These are phyloP conservation scores for Masnerella sp. DNA, from an alignment of 2,888 invertebrate species.

Conservation along the genomic window DNA sequence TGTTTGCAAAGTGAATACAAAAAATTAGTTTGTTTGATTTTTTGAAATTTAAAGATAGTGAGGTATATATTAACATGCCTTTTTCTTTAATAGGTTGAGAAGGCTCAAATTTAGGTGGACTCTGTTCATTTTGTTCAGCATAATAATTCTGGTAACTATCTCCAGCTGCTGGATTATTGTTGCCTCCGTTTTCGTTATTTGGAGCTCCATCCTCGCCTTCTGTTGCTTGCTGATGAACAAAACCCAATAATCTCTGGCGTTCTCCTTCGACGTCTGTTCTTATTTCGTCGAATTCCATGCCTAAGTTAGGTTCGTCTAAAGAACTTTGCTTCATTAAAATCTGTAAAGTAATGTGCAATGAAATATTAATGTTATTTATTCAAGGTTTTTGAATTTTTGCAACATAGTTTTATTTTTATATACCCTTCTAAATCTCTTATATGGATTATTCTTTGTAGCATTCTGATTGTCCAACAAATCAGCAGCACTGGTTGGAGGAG, in stretches of 20 bases:
- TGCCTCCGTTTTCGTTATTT: conserved; percentile 75
- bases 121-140: conserved; percentile 76
- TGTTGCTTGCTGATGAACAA: conserved; percentile 65
- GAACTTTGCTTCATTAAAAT: conserved; percentile 95
- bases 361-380: no score
- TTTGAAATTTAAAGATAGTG: neutral
- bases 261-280: conserved; percentile 35
- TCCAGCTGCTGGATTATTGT: conserved; percentile 25
- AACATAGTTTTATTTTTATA: conserved; percentile 4
- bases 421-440: conserved; percentile 79
- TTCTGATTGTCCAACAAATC: conserved; percentile 93
- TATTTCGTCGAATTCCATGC: conserved; percentile 70
- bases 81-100: conserved; percentile 76
- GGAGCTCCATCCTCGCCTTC: conserved; percentile 81
- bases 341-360: conserved; percentile 74
- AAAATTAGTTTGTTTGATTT: no score
- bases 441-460: conserved; percentile 82
- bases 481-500: conserved; percentile 94
- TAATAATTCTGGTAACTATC: conserved; percentile 66
- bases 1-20: no score
- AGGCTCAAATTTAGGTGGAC: conserved; percentile 78
- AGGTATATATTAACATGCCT: conserved; percentile 57
- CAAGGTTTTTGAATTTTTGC: no score
- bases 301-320: conserved; percentile 88
- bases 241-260: conserved; percentile 53